Evolutionary conservation across 2,888 invertebrate genomes (phyloP), one percentile per base, ranked within the genome.

Genomic region (Nowickia ferox): DNA sequence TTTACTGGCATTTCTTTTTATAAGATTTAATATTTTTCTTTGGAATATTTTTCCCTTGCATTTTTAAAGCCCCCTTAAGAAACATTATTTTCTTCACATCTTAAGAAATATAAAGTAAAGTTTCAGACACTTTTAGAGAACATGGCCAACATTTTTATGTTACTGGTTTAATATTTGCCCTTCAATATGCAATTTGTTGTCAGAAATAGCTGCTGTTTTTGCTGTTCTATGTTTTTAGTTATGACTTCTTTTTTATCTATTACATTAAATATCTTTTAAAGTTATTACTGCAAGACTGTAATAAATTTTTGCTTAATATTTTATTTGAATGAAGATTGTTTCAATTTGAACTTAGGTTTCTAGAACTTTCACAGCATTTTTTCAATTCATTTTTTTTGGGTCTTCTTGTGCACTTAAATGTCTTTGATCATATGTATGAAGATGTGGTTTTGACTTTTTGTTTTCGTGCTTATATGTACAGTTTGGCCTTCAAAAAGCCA

Each of bases 271-370:
- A 72, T 65, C 42, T 40, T n/a, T 30, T 19, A 61, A 82, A 77
- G 55, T 65, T 69, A 57, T 76, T 77, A 55, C 74, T 53, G 65
- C 13, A 63, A 81, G 40, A 63, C 9, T 53, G 55, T 82, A 65
- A 77, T 65, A 65, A 57, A 30, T 63, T 72, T 13, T 63, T 63
- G 46, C n/a, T 75, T 82, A 68, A 53, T 30, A 38, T 68, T 61
- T 61, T 46, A 61, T 82, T 53, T 61, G 38, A 59, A 61, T 69
- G 69, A 53, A 71, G 30, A 55, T 76, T 76, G 30, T 71, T 46
- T 71, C 57, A 63, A 65, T 76, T 82, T 55, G 46, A 63, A 38
- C 19, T 53, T 55, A 46, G 42, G 55, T 55, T 71, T 10, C 17
- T 15, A n/a, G 10, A 46, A 79, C 71, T 79, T 78, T 61, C 51